These are phyloP conservation scores for Eurypyga helias DNA, from an alignment of 2,113 vertebrate species.

Conservation along the genomic window DNA sequence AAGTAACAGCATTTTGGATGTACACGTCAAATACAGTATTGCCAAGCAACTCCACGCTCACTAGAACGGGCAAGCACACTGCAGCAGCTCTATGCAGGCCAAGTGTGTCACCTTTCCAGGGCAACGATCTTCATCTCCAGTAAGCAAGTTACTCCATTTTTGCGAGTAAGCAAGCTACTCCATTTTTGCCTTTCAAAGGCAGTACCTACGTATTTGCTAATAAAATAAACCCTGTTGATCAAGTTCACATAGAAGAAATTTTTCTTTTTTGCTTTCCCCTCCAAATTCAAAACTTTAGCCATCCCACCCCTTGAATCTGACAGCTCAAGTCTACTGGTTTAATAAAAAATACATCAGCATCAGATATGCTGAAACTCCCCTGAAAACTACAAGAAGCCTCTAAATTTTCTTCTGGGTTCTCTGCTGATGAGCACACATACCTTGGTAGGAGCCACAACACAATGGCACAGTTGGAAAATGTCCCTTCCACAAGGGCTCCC, in stretches of 20 bases:
- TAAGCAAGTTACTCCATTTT: too few relatives aligned
- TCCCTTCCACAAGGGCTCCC: not conserved
- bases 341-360: too few relatives aligned
- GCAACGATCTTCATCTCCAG: not conserved
- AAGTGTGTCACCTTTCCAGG: not conserved
- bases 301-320: not conserved
- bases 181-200: not conserved
- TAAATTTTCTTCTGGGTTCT: not conserved
- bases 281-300: not conserved
- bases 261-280: not conserved
- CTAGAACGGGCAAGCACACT: not conserved
- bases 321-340: not conserved
- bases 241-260: not conserved
- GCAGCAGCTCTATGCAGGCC: not conserved
- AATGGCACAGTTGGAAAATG: fast-evolving
- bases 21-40: not conserved
- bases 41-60: not conserved
- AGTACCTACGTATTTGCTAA: not conserved
- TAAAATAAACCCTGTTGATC: not conserved
- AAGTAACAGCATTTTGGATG: not conserved
- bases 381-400: not conserved
- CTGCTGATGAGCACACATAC: fast-evolving
- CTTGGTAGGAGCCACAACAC: not conserved
- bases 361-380: not conserved
- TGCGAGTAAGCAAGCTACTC: not conserved